Conservation (phyloP, 2,113 vertebrate species). For the Miniopterus natalensis region DNA sequence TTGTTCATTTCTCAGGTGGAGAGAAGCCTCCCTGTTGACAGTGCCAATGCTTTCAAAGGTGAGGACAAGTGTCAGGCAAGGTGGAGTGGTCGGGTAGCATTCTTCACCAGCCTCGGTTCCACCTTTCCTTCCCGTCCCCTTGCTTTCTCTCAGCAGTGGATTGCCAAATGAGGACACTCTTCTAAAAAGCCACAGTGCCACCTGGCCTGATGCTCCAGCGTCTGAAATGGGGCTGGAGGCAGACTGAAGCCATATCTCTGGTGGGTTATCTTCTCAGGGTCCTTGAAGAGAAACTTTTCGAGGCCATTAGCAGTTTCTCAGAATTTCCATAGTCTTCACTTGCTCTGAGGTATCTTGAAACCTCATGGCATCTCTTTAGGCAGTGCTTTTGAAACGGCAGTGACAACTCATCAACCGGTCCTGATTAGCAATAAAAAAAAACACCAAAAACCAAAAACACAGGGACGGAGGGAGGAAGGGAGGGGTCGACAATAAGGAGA, state of each 20-base stretch:
- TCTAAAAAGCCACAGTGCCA: not conserved
- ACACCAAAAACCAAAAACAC: too few species aligned
- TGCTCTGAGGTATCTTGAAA: conserved; percentile 30
- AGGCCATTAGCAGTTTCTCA: not conserved
- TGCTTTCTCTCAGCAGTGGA: not conserved
- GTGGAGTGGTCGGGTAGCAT: not conserved
- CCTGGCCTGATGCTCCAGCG: not conserved
- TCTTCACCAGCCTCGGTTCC: not conserved
- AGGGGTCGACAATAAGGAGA: not conserved
- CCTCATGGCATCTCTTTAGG: not conserved
- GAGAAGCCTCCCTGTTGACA: not conserved
- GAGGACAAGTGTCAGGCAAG: not conserved
- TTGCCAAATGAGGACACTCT: not conserved
- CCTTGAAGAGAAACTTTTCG: conserved; percentile 4
- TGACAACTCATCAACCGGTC: not conserved
- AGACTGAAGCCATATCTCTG: not conserved
- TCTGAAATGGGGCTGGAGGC: not conserved
- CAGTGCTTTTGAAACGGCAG: not conserved
- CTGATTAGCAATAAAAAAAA: not conserved
- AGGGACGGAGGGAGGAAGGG: too few species aligned
- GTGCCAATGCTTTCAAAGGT: not conserved
- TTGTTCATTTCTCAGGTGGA: not conserved
- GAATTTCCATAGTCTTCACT: not conserved
- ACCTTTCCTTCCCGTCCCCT: not conserved
- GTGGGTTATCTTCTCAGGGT: not conserved